Percentiles rank a stretch among this genome's conserved stretches.
These are phyloP conservation scores for Nyctibius bracteatus DNA, from an alignment of 2,113 vertebrate genomes.

Conservation along the genomic window DNA sequence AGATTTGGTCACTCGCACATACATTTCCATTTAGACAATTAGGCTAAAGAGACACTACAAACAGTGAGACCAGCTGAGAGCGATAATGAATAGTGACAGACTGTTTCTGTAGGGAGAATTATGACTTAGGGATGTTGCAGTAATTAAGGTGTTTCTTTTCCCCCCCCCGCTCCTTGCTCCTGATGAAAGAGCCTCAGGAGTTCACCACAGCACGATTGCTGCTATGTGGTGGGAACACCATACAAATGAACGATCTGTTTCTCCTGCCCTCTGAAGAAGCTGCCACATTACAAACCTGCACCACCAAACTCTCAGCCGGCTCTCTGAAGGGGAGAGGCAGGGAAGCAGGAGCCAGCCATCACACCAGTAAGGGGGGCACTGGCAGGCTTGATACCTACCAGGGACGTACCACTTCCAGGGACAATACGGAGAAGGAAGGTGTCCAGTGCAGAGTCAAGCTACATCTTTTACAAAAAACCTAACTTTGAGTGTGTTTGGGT, in stretches of 20 bases:
- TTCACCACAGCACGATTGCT: fast-evolving
- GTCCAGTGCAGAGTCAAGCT: not conserved
- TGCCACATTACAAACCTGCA: not conserved
- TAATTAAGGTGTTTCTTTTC: not conserved
- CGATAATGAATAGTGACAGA: not conserved
- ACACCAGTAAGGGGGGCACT: not conserved
- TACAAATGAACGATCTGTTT: not conserved
- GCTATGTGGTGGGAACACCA: not conserved
- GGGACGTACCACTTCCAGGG: fast-evolving
- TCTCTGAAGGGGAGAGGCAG: not conserved
- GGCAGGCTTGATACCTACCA: not conserved
- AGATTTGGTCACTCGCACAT: slow-evolving; percentile 26
- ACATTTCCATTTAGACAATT: slow-evolving; percentile 43
- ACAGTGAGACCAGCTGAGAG: not conserved
- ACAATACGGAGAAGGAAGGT: not conserved
- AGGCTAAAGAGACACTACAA: not conserved
- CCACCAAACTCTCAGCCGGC: too few relatives aligned
- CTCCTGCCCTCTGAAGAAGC: not conserved
- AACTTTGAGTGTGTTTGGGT: not conserved
- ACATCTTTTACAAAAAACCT: not conserved
- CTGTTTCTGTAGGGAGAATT: not conserved
- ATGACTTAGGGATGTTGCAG: not conserved
- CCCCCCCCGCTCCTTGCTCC: not conserved
- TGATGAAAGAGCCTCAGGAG: not conserved
- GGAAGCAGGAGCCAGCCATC: fast-evolving